Evolutionary conservation across 2,888 invertebrate species (phyloP).

Genomic region (Thecophora atra): DNA sequence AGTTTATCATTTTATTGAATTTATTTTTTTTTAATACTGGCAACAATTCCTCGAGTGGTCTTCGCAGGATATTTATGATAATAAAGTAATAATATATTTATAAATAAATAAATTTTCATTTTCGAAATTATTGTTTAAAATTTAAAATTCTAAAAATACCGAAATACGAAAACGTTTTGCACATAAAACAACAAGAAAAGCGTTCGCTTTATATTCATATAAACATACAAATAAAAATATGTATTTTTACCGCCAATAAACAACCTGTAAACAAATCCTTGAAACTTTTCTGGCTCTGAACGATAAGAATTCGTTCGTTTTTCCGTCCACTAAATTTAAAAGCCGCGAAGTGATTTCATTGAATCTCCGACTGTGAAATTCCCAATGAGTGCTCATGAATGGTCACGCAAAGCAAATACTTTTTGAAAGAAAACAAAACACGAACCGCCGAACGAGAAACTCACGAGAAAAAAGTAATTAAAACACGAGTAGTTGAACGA

Average conservation of each 20-base stretch:
- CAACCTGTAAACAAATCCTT: background rate
- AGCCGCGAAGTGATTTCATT: constrained; percentile 26
- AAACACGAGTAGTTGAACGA: constrained; percentile 25
- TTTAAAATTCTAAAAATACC: too few species aligned
- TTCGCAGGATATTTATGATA: too few species aligned
- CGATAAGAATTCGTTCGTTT: background rate
- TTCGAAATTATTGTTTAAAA: too few species aligned
- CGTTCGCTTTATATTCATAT: background rate
- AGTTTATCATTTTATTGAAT: too few species aligned
- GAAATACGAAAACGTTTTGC: too few species aligned
- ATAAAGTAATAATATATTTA: too few species aligned
- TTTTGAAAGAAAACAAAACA: constrained; percentile 7
- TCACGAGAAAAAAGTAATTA: background rate
- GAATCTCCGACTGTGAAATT: constrained; percentile 11
- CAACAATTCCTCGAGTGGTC: too few species aligned
- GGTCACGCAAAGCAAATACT: constrained; percentile 33
- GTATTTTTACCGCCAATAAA: background rate
- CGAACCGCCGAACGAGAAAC: background rate
- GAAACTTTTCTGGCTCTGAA: background rate
- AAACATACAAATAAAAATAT: too few species aligned
- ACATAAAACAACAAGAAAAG: background rate
- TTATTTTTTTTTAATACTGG: too few species aligned
- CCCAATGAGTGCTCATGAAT: constrained; percentile 14
- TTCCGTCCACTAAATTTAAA: background rate
- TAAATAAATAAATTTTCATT: too few species aligned